Base-by-base conservation (phyloP, 2,113 vertebrate genomes). In the Aldabrachelys gigantea region DNA sequence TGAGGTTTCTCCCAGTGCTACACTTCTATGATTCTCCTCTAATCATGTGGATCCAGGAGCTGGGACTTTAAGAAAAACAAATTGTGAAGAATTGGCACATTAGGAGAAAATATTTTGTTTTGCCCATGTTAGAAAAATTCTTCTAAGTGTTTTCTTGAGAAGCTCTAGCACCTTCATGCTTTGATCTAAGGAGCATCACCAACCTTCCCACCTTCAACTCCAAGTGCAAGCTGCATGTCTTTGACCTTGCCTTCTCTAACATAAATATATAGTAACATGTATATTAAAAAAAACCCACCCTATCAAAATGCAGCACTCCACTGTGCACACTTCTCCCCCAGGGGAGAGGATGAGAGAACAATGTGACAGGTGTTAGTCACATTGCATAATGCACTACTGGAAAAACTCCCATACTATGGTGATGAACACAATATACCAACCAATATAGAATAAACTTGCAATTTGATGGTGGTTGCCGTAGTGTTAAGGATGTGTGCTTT, bases 71-170 rank as follows among this genome's bases (percentile, higher is more conserved):
- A 75, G 10, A 75, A 24, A 75, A 75, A 38, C n/a, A 75, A 38
- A 31, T 65, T 35, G 31, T 24, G n/a, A 41, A 41, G 21, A 41
- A 19, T 24, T 41, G 16, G 38, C 69, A 75, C 41, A 84, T 57
- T 50, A 85, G 81, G 87, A 59, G 53, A 65, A 90, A 87, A 57
- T 62, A 41, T 22, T 85, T 91, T 62, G 49, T 96, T 85, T 90
- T 93, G 92, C 89, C 93, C 84, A 16, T 0, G 0, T 57, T 65
- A 90, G 75, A 41, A 96, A 97, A 91, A 85, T 12, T 83, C 89
- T 53, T 84, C 29, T 41, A 56, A 56, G 35, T 80, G 1, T 0
- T 25, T 69, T 69, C 16, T n/a, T n/a, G 31, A 21, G 65, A 69
- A n/a, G 65, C 35, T 31, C 59, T n/a, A n/a, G 35, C 4, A 4